phyloP scores from a whole-genome alignment of 2,113 vertebrate species.

The Terrapene triunguis region DNA sequence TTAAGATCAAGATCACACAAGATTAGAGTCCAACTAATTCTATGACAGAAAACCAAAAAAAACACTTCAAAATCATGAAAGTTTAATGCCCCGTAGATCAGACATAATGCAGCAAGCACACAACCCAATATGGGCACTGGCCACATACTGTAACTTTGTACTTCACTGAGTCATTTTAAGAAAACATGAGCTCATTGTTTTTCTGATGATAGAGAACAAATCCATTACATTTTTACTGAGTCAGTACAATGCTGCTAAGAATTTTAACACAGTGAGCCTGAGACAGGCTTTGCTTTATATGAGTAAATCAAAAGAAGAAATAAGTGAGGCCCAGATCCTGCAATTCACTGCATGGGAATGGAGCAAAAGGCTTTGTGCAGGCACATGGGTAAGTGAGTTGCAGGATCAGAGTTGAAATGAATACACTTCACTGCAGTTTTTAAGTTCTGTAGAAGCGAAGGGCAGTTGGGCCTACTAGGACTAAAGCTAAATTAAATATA shows the following conservation, averaged over 20 bases:
- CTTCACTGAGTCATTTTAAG: neutral
- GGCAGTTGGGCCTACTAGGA: neutral
- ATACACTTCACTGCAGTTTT: neutral
- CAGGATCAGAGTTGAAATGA: neutral
- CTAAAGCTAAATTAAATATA: neutral
- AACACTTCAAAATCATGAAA: neutral
- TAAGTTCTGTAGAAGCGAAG: neutral
- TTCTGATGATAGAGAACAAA: neutral
- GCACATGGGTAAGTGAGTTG: neutral
- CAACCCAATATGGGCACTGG: accelerated
- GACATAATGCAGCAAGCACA: neutral
- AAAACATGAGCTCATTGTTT: neutral
- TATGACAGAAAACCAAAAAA: neutral
- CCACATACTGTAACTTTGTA: accelerated
- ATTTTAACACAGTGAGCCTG: neutral
- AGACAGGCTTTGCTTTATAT: neutral
- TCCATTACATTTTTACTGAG: neutral
- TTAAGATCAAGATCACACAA: neutral
- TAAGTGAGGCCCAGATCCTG: neutral
- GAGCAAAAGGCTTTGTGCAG: neutral
- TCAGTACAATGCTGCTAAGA: neutral
- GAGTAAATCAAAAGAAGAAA: neutral
- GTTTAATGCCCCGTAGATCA: neutral
- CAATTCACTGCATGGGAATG: accelerated
- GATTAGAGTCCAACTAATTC: neutral